Base-by-base conservation (phyloP, 2,888 invertebrate genomes). In the Epirrita christyi region DNA sequence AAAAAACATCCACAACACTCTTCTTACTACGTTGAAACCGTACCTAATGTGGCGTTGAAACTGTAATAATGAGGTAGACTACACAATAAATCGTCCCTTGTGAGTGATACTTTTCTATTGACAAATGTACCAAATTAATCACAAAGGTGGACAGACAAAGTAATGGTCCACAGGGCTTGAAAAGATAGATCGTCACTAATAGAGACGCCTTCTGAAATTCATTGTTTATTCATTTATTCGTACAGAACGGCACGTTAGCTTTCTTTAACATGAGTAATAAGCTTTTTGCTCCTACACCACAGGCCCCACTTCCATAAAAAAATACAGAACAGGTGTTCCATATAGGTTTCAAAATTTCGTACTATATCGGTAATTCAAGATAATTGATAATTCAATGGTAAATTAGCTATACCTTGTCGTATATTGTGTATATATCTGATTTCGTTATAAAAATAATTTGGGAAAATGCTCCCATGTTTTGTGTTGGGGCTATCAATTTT, bases 61-160 rank as follows among this genome's bases (percentile, higher is more conserved):
- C 32, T 29, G 9, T 32, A 9, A 32, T 32, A 14, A 48, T 4
- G 8, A 5, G 29, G 49, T 28, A 3, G 41, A 13, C 27, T 1
- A 32, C 32, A 32, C 32, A 32, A 50, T 41, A 50, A 49, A 42
- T 34, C 8, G 4, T 36, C 27, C 41, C 47, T n/a, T n/a, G 38
- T 6, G 21, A 50, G 50, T 50, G 50, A 34, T 41, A 49, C 32
- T 49, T 49, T 47, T 37, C 34, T 8, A 56, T 48, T 36, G 40
- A 55, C 40, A 50, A 50, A 53, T 43, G 50, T 55, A 32, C 37
- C 1, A 38, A 53, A 60, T 64, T 58, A 50, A 52, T 69, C 53
- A 54, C 10, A 7, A 14, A 41, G 43, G 34, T 54, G 27, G 53
- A 58, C 59, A 52, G 50, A 34, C 15, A 50, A 49, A 43, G 42